phyloP scores from a whole-genome alignment of 2,888 invertebrate genomes.

The Vesta saturnalis region DNA sequence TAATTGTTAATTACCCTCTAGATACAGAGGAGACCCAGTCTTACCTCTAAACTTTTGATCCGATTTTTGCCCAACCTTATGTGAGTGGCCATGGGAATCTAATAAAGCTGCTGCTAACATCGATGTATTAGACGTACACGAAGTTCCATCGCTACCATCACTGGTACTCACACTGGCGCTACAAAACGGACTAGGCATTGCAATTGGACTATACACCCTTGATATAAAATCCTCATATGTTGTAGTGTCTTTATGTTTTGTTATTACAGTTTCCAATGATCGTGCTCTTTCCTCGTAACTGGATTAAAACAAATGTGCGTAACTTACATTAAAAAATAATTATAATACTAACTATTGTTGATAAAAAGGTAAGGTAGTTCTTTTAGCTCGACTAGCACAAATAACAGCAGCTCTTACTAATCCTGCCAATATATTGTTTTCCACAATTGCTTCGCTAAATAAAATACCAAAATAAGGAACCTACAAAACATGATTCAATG shows the following conservation, averaged over 20 bases:
- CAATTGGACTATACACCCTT: slow-evolving; percentile 75
- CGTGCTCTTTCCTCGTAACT: slow-evolving; percentile 93
- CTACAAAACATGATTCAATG: slow-evolving; percentile 58
- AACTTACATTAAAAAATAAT: neutral
- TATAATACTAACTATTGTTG: slow-evolving; percentile 81
- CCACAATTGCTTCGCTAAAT: slow-evolving; percentile 90
- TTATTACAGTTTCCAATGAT: slow-evolving; percentile 84
- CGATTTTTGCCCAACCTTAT: slow-evolving; percentile 52
- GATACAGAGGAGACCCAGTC: too few relatives aligned
- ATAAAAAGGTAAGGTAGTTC: slow-evolving; percentile 88
- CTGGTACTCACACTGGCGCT: slow-evolving; percentile 45
- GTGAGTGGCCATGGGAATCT: slow-evolving; percentile 63
- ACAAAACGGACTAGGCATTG: slow-evolving; percentile 65
- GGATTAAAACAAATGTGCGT: slow-evolving; percentile 44
- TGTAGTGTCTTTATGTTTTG: slow-evolving; percentile 84
- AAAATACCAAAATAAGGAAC: slow-evolving; percentile 95
- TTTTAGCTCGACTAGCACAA: slow-evolving; percentile 90
- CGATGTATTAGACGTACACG: slow-evolving; percentile 61
- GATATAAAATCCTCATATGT: slow-evolving; percentile 91
- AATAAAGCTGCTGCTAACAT: slow-evolving; percentile 69
- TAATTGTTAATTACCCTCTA: too few relatives aligned
- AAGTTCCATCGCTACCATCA: slow-evolving; percentile 51
- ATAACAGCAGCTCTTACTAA: slow-evolving; percentile 90
- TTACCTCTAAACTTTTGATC: slow-evolving; percentile 58
- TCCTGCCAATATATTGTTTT: slow-evolving; percentile 78